Percentiles rank a stretch among this genome's conserved stretches.
Conservation (phyloP, 2,797 vertebrate species). For the Chanos chanos region DNA sequence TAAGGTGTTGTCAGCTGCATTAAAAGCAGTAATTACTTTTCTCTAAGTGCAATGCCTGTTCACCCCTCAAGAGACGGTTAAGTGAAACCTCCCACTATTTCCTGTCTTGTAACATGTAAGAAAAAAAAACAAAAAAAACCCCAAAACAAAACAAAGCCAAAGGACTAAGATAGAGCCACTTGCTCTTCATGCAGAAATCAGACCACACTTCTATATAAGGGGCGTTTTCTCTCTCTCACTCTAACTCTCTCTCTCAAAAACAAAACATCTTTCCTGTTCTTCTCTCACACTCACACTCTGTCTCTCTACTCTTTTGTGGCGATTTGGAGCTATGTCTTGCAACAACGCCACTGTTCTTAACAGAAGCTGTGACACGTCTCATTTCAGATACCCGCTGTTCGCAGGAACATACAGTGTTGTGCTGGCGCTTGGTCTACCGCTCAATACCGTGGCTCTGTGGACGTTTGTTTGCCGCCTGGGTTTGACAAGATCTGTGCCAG, state of each 20-base stretch:
- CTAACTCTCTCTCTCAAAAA: too few relatives aligned
- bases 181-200: too few relatives aligned
- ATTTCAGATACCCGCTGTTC: conserved; percentile 38
- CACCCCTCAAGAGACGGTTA: conserved; percentile 6
- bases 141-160: background rate
- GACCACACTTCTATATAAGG: too few relatives aligned
- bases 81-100: conserved; percentile 34
- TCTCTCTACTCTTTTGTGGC: background rate
- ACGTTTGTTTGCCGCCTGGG: conserved; percentile 25
- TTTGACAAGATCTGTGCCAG: conserved; percentile 28
- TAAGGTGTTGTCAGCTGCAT: too few relatives aligned
- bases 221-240: too few relatives aligned
- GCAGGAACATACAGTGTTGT: conserved; percentile 39
- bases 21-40: too few relatives aligned
- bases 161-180: too few relatives aligned
- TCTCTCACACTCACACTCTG: background rate
- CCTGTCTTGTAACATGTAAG: conserved; percentile 17
- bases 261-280: too few relatives aligned
- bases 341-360: too few relatives aligned
- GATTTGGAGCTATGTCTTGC: too few relatives aligned
- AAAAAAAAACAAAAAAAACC: background rate
- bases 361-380: conserved; percentile 2
- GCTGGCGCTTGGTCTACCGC: conserved; percentile 36
- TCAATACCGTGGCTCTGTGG: conserved; percentile 38
- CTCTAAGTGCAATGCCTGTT: background rate